phyloP scores from a whole-genome alignment of 2,888 invertebrate genomes.

The Xestoiulus laeticollis region DNA sequence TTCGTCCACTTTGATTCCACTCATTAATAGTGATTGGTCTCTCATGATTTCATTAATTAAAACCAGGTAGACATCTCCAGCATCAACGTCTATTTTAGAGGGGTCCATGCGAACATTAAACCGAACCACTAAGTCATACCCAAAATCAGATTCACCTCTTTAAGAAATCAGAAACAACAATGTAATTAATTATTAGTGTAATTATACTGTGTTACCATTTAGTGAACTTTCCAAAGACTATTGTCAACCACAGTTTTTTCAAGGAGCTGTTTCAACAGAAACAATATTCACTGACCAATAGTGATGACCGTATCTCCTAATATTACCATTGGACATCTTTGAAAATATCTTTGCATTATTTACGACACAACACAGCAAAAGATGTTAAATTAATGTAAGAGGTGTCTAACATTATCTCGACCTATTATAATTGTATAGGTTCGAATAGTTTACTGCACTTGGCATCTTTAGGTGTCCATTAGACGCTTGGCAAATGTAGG shows the following conservation, averaged over 20 bases:
- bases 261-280: too few relatives aligned
- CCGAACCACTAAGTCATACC: constrained; percentile 79
- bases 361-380: background rate
- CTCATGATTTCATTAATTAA: constrained; percentile 57
- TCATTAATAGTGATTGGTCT: constrained; percentile 39
- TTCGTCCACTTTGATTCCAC: constrained; percentile 58
- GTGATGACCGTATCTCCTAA: background rate
- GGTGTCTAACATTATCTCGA: background rate
- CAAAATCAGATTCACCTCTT: constrained; percentile 59
- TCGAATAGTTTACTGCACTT: background rate
- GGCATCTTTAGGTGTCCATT: background rate
- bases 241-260: too few relatives aligned
- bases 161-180: background rate
- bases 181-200: background rate
- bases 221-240: too few relatives aligned
- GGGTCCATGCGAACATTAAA: constrained; percentile 88
- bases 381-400: background rate
- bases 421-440: background rate
- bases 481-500: constrained; percentile 13
- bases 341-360: background rate
- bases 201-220: background rate
- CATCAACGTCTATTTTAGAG: constrained; percentile 61
- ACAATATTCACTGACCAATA: background rate
- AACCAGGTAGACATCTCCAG: constrained; percentile 72
- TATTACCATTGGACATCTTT: background rate